phyloP scores from a whole-genome alignment of 2,797 vertebrate genomes.

The Heterohyrax brucei region DNA sequence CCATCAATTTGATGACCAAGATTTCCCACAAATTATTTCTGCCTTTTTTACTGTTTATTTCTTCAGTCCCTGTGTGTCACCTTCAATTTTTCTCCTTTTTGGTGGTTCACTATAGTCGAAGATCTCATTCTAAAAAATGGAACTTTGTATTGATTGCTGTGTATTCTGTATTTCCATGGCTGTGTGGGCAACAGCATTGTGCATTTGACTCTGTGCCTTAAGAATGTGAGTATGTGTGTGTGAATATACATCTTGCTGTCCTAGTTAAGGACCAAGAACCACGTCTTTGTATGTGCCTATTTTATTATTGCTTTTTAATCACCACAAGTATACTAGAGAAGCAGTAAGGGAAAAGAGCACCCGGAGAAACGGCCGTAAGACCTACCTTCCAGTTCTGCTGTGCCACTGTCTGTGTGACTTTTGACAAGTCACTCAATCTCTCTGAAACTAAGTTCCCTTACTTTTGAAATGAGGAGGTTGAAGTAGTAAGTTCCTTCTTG shows the following conservation, averaged over 20 bases:
- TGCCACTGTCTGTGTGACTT: constrained; percentile 23
- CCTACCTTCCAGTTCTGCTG: not conserved
- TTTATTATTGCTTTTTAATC: not conserved
- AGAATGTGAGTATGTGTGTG: not conserved
- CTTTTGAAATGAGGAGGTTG: constrained; percentile 61
- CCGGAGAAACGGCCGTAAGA: not conserved
- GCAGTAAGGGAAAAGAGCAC: not conserved
- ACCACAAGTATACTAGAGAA: not conserved
- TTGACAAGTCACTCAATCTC: constrained; percentile 41
- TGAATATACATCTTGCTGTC: not conserved
- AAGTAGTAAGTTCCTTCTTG: constrained; percentile 36
- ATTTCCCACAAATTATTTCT: constrained; percentile 1
- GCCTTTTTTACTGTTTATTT: constrained; percentile 36
- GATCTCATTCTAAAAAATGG: constrained; percentile 41
- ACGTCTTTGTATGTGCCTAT: not conserved
- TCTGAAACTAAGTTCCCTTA: constrained; percentile 4
- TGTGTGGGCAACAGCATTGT: not conserved
- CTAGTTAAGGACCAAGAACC: not conserved
- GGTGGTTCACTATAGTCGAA: not conserved
- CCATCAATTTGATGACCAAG: not conserved
- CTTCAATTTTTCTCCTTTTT: constrained; percentile 56
- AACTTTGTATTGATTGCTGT: constrained; percentile 8
- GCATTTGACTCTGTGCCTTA: not conserved
- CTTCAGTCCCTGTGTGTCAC: not conserved
- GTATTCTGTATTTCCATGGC: constrained; percentile 29